A percentile compares a stretch with the other conserved stretches of the same genome.
These are phyloP conservation scores for Caranx melampygus DNA, from an alignment of 2,113 vertebrate species.

Conservation along the genomic window DNA sequence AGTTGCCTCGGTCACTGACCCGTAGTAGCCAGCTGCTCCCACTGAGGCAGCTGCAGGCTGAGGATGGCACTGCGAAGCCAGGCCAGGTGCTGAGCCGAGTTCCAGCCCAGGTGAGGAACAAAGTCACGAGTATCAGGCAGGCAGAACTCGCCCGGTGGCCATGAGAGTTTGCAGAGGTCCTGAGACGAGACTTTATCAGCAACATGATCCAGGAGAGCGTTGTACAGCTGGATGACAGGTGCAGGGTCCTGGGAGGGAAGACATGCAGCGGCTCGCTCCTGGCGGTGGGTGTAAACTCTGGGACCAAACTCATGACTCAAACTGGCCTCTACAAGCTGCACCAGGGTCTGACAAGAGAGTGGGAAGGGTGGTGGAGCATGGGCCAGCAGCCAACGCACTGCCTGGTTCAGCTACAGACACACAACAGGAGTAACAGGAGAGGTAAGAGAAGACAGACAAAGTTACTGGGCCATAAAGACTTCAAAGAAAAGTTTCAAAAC, in stretches of 20 bases:
- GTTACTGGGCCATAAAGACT: not conserved
- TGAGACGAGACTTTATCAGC: conserved; percentile 85
- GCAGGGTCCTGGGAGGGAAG: conserved; percentile 86
- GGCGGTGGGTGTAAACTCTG: conserved; percentile 85
- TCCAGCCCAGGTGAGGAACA: conserved; percentile 92
- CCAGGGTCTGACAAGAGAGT: conserved; percentile 89
- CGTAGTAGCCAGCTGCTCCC: conserved; percentile 82
- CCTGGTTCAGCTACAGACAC: conserved; percentile 82
- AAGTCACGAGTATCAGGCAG: conserved; percentile 79
- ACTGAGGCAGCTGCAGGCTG: conserved; percentile 90
- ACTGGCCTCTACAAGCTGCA: conserved; percentile 87
- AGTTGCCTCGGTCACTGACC: conserved; percentile 76
- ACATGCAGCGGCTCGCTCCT: conserved; percentile 79
- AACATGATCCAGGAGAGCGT: conserved; percentile 87
- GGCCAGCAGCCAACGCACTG: conserved; percentile 88
- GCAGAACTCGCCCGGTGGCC: conserved; percentile 91
- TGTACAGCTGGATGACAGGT: conserved; percentile 88
- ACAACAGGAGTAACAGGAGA: not conserved
- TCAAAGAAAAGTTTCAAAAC: not conserved
- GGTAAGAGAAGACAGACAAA: not conserved
- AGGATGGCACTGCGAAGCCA: conserved; percentile 90
- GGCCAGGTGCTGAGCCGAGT: conserved; percentile 84
- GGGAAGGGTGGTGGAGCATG: conserved; percentile 79
- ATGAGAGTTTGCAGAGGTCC: conserved; percentile 87
- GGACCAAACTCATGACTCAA: conserved; percentile 87